Percentiles rank a stretch among this genome's conserved stretches.
Evolutionary conservation across 2,113 vertebrate genomes (phyloP).

Genomic region (Calypte anna): DNA sequence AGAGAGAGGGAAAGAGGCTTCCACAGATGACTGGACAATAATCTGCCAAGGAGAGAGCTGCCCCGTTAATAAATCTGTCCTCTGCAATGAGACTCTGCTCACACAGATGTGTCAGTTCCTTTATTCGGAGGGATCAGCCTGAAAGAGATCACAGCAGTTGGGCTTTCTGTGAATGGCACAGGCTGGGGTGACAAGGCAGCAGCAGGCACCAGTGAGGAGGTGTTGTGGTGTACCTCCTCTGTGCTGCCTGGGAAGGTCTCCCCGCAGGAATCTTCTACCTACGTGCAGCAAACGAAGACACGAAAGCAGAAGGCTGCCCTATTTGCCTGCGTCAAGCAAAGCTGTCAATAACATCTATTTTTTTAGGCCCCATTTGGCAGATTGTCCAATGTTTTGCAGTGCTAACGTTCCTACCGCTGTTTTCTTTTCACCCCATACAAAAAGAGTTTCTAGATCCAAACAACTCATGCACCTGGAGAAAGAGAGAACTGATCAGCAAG

Average conservation of each 20-base stretch:
- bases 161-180: background rate
- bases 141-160: background rate
- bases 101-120: constrained; percentile 26
- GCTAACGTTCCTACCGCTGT: background rate
- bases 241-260: fast-evolving
- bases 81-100: background rate
- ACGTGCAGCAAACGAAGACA: fast-evolving
- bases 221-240: background rate
- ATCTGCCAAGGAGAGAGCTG: background rate
- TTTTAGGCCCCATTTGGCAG: background rate
- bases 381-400: background rate
- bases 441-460: background rate
- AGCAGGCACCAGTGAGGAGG: background rate
- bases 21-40: constrained; percentile 44
- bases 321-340: background rate
- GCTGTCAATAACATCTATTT: background rate
- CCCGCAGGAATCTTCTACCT: background rate
- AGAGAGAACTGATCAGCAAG: background rate
- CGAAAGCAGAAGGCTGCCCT: background rate
- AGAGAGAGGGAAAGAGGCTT: background rate
- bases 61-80: background rate
- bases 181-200: background rate
- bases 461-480: background rate
- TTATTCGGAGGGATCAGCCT: background rate
- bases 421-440: background rate